phyloP scores from a whole-genome alignment of 2,113 vertebrate genomes.

The Chlamydotis undulata region DNA sequence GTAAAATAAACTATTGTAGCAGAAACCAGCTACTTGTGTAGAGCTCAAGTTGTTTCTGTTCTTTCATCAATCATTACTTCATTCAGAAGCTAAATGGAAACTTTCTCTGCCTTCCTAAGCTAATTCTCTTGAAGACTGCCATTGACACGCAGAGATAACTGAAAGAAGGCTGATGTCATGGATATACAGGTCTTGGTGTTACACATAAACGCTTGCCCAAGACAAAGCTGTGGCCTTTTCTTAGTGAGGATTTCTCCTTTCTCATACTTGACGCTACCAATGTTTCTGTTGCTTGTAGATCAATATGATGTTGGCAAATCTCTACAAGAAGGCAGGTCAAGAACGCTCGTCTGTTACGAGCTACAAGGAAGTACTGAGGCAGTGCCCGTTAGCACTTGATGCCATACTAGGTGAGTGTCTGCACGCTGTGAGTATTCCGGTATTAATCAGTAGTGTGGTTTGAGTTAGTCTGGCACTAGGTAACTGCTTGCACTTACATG shows the following conservation, averaged over 20 bases:
- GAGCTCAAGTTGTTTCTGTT: not conserved
- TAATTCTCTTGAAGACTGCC: not conserved
- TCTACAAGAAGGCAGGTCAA: constrained; percentile 97
- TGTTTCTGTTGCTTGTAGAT: constrained; percentile 78
- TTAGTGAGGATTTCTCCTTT: not conserved
- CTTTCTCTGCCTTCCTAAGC: not conserved
- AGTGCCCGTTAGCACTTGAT: constrained; percentile 95
- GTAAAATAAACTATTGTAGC: not conserved
- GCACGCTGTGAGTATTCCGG: not conserved
- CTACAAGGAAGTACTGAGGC: constrained; percentile 97
- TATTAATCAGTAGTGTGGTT: not conserved
- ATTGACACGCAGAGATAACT: not conserved
- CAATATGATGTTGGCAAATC: constrained; percentile 98
- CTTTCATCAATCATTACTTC: not conserved
- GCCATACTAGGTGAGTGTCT: constrained; percentile 88
- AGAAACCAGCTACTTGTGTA: not conserved
- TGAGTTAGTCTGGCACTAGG: not conserved
- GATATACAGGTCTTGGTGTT: not conserved
- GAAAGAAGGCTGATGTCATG: not conserved
- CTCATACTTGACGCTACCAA: not conserved
- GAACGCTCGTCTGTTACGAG: constrained; percentile 96
- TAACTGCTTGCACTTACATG: not conserved
- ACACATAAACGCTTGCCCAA: not conserved
- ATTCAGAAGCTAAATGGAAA: not conserved
- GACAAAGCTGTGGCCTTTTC: not conserved